Evolutionary conservation across 2,888 invertebrate species (phyloP).

Genomic region (Perdita meconis): DNA sequence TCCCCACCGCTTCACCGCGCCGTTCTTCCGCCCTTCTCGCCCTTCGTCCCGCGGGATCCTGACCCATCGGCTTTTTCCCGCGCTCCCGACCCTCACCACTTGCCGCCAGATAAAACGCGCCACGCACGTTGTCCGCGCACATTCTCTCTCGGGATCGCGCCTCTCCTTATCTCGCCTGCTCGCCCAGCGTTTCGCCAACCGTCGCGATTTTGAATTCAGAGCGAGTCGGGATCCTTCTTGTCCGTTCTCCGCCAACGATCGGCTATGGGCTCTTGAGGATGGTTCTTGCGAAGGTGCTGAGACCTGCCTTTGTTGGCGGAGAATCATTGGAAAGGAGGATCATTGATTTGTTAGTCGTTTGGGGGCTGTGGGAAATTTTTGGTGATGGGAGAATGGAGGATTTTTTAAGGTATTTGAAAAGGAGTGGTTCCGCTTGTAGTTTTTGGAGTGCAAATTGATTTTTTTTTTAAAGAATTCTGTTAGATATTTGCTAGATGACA

Average conservation of each 20-base stretch:
- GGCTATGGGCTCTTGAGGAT: too few relatives aligned
- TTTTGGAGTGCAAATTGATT: too few relatives aligned
- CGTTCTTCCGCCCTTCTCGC: not conserved
- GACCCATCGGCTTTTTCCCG: constrained; percentile 5
- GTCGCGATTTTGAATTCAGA: constrained; percentile 22
- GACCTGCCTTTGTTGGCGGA: too few relatives aligned
- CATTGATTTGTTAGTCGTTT: too few relatives aligned
- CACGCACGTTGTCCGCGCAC: constrained; percentile 15
- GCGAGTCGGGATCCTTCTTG: not conserved
- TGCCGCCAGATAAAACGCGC: not conserved
- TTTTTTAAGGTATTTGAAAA: too few relatives aligned
- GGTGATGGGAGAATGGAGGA: too few relatives aligned
- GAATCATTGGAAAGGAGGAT: not conserved
- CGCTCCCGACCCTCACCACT: not conserved
- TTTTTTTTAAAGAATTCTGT: too few relatives aligned
- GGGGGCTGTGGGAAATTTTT: too few relatives aligned
- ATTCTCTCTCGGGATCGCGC: constrained; percentile 12
- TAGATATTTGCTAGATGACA: too few relatives aligned
- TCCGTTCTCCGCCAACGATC: too few relatives aligned
- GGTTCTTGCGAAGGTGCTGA: too few relatives aligned
- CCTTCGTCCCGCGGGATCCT: not conserved
- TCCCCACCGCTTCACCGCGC: constrained; percentile 24
- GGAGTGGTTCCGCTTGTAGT: too few relatives aligned
- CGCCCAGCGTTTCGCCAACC: constrained; percentile 14
- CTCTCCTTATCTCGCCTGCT: constrained; percentile 17